A percentile compares a stretch with the other conserved stretches of the same genome.
Evolutionary conservation across 53 echinoderm and acorn worm genomes (phyloP).

Genomic region (Temnopleurus reevesii): DNA sequence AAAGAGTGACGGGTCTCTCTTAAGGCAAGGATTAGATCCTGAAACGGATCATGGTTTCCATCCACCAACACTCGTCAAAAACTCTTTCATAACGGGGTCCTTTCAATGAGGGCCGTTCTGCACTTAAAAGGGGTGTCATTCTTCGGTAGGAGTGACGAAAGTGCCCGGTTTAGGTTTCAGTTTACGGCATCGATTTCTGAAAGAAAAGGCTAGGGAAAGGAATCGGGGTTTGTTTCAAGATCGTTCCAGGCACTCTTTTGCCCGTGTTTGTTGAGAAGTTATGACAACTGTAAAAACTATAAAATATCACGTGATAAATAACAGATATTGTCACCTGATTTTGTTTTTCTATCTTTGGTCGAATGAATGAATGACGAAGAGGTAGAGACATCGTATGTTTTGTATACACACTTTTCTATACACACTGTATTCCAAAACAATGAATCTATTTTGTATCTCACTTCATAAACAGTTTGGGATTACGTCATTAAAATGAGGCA

Average conservation of each 20-base stretch:
- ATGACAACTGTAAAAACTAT: neutral
- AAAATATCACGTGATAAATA: neutral
- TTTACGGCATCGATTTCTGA: conserved; percentile 32
- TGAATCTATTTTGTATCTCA: too few species aligned
- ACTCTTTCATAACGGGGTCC: neutral
- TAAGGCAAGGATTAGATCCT: conserved; percentile 19
- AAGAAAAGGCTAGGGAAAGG: conserved; percentile 24
- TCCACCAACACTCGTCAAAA: neutral
- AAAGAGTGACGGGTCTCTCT: conserved; percentile 35
- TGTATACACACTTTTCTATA: too few species aligned
- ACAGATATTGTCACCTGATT: too few species aligned
- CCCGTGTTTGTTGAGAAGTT: conserved; percentile 10
- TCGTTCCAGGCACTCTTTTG: neutral
- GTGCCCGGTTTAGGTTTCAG: conserved; percentile 37
- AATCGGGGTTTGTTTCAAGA: neutral
- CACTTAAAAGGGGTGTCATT: conserved; percentile 40
- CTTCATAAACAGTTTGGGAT: too few species aligned
- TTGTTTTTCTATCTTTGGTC: too few species aligned
- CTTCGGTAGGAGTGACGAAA: conserved; percentile 26
- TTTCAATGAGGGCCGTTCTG: neutral
- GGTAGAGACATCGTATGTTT: too few species aligned
- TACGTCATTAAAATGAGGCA: too few species aligned
- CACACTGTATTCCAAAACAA: too few species aligned
- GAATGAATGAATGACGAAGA: too few species aligned
- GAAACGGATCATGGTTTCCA: conserved; percentile 50